Evolutionary conservation across 2,797 vertebrate species (phyloP), one percentile per base, ranked within the genome.

Genomic region (Benthosema pterotum): DNA sequence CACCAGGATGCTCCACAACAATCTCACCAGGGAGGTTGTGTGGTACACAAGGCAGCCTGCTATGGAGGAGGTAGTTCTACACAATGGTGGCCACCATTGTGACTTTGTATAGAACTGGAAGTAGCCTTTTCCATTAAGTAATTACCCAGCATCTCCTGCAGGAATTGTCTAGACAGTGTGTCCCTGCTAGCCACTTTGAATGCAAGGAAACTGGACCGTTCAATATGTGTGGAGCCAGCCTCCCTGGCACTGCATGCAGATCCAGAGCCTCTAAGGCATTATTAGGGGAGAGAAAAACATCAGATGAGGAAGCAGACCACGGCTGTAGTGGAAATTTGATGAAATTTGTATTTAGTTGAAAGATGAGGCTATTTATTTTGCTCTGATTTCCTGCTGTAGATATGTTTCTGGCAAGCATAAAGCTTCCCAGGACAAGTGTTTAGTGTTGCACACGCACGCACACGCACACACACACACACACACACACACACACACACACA

Each of bases 61-160:
- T 43, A 47, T 52, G 46, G 11, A 72, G 71, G 28, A 11, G 50
- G 28, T 54, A 63, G 67, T 60, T 77, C 57, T 65, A 60, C 50
- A 46, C 47, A 53, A 22, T 57, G 32, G 28, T 60, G 48, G 52
- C 56, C 45, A 50, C 32, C n/a, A n/a, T n/a, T n/a, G n/a, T n/a
- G n/a, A n/a, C 32, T 38, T 38, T 38, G 32, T 38, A 38, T 38
- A 9, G 32, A 38, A 38, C 32, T 38, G 32, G 32, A 38, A 9
- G 32, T 38, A 9, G 32, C 32, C 32, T 70, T 42, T 70, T 42
- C 18, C 54, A 62, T 66, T 12, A 28, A 13, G 71, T 74, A 77
- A 84, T 88, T 85, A 80, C 84, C 74, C 42, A 63, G 64, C 70
- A 60, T 77, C 72, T 70, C 76, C 78, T 74, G 61, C 52, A 68